Base-by-base conservation (phyloP, 1,140 invertebrate genomes). In the Heliconius hermathena region DNA sequence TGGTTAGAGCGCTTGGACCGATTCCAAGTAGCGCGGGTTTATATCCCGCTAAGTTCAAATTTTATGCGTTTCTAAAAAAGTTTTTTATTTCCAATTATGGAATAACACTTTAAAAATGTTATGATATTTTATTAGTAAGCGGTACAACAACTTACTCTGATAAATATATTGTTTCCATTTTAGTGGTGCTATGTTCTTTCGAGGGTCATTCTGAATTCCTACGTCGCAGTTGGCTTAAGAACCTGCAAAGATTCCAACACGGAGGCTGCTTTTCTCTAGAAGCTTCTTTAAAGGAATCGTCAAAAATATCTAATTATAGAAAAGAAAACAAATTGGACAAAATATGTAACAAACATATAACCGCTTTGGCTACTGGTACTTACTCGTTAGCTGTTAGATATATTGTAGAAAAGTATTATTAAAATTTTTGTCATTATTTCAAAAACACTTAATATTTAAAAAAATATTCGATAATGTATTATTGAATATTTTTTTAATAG, bases 191-290 rank as follows among this genome's bases (percentile, higher is more conserved):
- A 18, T 91, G 90, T 77, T 49, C 84, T 29, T 36, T 89, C 29
- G 81, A 83, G 9, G 90, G 90, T 4, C 80, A 88, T 66, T 26
- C 77, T 4, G 72, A 88, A 70, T 91, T 91, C 26, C 75, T 91
- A 0, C 81, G 78, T 26, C 86, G 87, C 3, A 20, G 22, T 1
- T 92, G 89, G 90, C 20, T 92, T 29, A 66, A 13, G 22, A 1
- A 66, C 1, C 60, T 66, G 9, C 60, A 29, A 66, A 66, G 26
- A 26, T 66, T 66, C 26, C 60, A 29, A 29, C 22, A 29, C 0
- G 60, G 60, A 11, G 26, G 60, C 60, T 66, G 60, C 5, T 66
- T 66, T 26, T 66, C 60, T n/a, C 11, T 66, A 13, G 60, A 66
- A 66, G 60, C 22, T 29, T 66, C 60, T 66, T 66, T 26, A 22